phyloP scores from a whole-genome alignment of 2,113 vertebrate genomes.

The Varanus komodoensis region DNA sequence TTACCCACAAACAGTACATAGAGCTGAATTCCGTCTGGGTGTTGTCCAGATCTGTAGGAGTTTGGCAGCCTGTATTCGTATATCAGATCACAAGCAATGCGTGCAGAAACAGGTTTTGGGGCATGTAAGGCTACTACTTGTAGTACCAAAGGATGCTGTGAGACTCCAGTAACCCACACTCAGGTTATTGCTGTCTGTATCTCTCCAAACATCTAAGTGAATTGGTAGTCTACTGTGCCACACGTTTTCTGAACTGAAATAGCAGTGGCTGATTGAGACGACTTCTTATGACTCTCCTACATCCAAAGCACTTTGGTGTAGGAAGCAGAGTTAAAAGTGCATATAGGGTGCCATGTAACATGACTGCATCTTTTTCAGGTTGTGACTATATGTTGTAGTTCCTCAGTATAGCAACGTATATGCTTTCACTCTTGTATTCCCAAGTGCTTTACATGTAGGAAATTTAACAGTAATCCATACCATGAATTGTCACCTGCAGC shows the following conservation, averaged over 20 bases:
- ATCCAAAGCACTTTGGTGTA: not conserved
- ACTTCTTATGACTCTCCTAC: not conserved
- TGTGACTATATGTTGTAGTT: not conserved
- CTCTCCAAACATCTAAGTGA: not conserved
- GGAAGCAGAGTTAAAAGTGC: not conserved
- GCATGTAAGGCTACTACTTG: not conserved
- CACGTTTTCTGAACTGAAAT: not conserved
- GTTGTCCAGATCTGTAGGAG: not conserved
- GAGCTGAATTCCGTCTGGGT: not conserved
- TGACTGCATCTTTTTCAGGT: not conserved
- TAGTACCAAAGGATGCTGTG: not conserved
- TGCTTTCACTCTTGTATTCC: not conserved
- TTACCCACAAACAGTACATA: conserved; percentile 3
- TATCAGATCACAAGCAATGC: not conserved
- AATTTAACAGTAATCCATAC: not conserved
- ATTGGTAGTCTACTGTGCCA: not conserved
- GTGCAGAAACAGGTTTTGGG: not conserved
- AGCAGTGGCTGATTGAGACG: not conserved
- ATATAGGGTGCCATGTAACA: not conserved
- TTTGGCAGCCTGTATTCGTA: conserved; percentile 1
- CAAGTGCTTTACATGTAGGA: not conserved
- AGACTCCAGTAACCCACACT: not conserved
- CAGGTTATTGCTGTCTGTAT: not conserved
- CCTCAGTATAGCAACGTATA: not conserved
- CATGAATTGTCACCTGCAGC: not conserved